These are phyloP conservation scores for Embiotoca jacksoni DNA, from an alignment of 2,113 vertebrate genomes.

Conservation along the genomic window DNA sequence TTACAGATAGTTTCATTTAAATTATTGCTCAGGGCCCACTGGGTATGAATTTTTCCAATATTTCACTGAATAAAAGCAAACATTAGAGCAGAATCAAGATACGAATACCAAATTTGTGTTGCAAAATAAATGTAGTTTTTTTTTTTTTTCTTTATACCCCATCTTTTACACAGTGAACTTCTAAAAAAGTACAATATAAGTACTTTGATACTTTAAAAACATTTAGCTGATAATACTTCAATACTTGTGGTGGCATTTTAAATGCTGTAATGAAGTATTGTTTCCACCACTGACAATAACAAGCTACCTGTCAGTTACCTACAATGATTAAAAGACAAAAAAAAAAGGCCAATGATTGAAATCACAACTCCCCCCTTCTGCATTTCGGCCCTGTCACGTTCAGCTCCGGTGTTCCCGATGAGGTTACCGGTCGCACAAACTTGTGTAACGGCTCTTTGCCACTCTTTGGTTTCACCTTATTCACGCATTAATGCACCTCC, in stretches of 20 bases:
- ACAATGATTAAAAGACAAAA: background rate
- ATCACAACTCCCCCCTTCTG: conserved; percentile 19
- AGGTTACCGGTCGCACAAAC: conserved; percentile 33
- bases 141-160: too few species aligned
- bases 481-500: conserved; percentile 61
- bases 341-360: background rate
- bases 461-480: conserved; percentile 66
- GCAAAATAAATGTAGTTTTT: too few species aligned
- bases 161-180: too few species aligned
- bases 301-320: background rate
- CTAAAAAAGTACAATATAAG: too few species aligned
- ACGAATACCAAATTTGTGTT: too few species aligned
- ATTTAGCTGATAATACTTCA: background rate
- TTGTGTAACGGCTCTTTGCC: conserved; percentile 37
- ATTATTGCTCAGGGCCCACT: too few species aligned
- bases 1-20: too few species aligned
- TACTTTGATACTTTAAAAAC: too few species aligned
- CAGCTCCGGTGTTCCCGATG: conserved; percentile 21
- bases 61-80: background rate
- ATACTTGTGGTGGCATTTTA: background rate
- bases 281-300: background rate
- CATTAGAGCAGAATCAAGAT: too few species aligned
- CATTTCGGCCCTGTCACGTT: conserved; percentile 51
- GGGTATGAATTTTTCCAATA: background rate
- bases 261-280: background rate